Base-by-base conservation (phyloP, 1,140 invertebrate species). In the Drosophila nasuta region DNA sequence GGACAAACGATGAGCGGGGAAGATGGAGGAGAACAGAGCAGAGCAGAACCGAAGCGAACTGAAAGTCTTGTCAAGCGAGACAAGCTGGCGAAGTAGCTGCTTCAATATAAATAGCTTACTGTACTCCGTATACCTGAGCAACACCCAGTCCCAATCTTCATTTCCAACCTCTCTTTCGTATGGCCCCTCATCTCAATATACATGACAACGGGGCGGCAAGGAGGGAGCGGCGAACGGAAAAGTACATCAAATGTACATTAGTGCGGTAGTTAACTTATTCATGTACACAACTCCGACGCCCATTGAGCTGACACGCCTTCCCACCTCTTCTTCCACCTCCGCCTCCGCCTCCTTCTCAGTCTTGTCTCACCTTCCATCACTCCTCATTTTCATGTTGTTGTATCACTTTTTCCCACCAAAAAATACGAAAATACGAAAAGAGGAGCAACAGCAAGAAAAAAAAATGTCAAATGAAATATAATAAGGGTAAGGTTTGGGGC, bases 211-310 rank as follows among this genome's bases (percentile, higher is more conserved):
- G 20, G 20, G 67, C 54, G 70, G 15, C 58, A 30, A 64, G 60
- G 35, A 58, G 43, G 54, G 13, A 41, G 51, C 43, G 35, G 1
- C 41, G 57, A 54, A 72, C 67, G 77, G 73, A 79, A 82, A 77
- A 80, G 78, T 81, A 83, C 81, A 83, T 83, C 81, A 83, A 83
- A 83, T 81, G 81, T 83, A 83, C 81, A 83, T 83, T 83, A 83
- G 81, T 81, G 75, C 78, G 81, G 81, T 83, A 81, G 81, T 83
- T 81, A 83, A 83, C 79, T 81, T 81, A 81, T 79, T 81, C 79
- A 83, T 83, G 78, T 81, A 82, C 72, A 77, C 73, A 76, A 43
- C 63, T 56, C 49, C 48, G 28, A 28, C 65, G 41, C 56, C 56
- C 57, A 76, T 62, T 41, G 28, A 41, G 71, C 68, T 41, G 28